Conservation (phyloP, 1,140 invertebrate genomes). For the Meloidogyne floridensis region DNA sequence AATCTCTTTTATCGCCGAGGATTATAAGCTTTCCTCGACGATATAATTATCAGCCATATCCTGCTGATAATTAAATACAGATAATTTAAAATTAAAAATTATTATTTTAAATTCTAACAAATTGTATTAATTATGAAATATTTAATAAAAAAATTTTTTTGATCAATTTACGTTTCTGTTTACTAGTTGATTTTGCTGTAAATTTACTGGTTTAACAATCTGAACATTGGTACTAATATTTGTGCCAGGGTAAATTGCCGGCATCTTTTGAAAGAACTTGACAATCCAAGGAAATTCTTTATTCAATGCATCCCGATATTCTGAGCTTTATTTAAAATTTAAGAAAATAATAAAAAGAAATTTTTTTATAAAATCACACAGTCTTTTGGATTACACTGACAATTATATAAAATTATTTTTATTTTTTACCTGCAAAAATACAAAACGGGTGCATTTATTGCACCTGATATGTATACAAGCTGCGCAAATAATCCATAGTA, state of each 20-base stretch:
- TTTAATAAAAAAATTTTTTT: too few relatives aligned
- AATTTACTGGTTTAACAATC: not conserved
- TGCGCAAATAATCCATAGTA: not conserved
- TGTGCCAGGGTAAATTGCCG: not conserved
- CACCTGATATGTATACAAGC: constrained; percentile 11
- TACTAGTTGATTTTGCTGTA: not conserved
- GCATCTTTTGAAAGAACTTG: not conserved
- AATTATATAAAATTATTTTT: not conserved
- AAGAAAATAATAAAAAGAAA: not conserved
- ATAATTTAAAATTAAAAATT: too few relatives aligned
- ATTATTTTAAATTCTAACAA: too few relatives aligned
- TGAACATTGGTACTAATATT: not conserved
- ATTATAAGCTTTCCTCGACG: too few relatives aligned
- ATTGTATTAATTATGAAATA: too few relatives aligned
- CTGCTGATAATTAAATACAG: too few relatives aligned
- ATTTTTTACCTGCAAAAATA: constrained; percentile 23
- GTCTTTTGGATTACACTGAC: too few relatives aligned
- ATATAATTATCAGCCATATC: too few relatives aligned
- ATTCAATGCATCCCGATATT: not conserved
- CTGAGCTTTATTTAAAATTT: not conserved
- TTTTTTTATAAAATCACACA: not conserved
- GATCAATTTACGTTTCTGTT: too few relatives aligned
- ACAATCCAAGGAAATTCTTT: not conserved
- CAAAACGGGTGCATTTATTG: not conserved
- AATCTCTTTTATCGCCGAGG: too few relatives aligned